phyloP scores from a whole-genome alignment of 1,140 invertebrate species.

The Acyrthosiphon pisum region DNA sequence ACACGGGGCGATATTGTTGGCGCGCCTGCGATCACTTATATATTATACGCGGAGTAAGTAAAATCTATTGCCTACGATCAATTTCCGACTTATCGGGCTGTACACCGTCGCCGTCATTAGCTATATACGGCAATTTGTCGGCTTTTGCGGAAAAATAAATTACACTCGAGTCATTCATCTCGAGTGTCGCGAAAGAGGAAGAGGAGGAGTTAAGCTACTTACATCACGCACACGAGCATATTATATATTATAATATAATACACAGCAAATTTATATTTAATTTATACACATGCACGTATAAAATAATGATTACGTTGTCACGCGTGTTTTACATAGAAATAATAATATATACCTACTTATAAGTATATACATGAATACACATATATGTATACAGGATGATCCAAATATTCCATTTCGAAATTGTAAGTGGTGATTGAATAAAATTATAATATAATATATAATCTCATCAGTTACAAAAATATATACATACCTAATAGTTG shows the following conservation, averaged over 20 bases:
- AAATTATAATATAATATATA: too few relatives aligned
- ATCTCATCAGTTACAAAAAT: too few relatives aligned
- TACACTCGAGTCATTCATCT: constrained; percentile 17
- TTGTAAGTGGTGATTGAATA: neutral
- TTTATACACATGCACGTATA: neutral
- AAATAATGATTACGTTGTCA: neutral
- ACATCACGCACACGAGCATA: neutral
- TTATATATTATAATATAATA: neutral
- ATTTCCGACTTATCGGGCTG: constrained; percentile 26
- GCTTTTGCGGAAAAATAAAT: constrained; percentile 46
- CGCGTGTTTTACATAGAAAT: neutral
- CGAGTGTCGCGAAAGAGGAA: neutral
- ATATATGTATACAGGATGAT: neutral
- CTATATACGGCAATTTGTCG: constrained; percentile 14
- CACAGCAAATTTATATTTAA: neutral
- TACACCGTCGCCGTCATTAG: neutral
- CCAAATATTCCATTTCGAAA: neutral
- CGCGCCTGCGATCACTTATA: neutral
- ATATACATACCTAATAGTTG: too few relatives aligned
- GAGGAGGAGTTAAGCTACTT: constrained; percentile 31
- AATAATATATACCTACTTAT: neutral
- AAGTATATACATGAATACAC: too few relatives aligned
- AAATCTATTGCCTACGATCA: neutral
- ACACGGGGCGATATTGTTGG: constrained; percentile 8
- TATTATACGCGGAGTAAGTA: neutral